Conservation (phyloP, 2,888 invertebrate genomes). For the Troides aeacus region DNA sequence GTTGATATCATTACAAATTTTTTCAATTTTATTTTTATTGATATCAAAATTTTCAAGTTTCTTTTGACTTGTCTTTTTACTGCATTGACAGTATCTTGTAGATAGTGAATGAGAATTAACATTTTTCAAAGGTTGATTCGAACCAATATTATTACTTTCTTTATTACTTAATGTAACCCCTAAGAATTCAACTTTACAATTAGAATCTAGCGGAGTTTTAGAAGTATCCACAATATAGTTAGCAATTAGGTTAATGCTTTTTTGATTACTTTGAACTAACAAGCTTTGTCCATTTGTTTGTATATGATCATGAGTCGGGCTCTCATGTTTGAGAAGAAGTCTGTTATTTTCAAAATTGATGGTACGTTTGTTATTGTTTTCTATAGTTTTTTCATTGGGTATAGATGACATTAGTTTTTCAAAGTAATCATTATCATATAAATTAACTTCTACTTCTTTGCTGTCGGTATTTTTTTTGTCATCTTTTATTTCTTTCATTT, state of each 20-base stretch:
- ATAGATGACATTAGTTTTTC: background rate
- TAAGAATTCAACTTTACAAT: constrained; percentile 60
- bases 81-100: constrained; percentile 1
- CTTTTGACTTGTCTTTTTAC: constrained; percentile 3
- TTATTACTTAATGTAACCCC: constrained; percentile 61
- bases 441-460: constrained; percentile 2
- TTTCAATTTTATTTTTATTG: constrained; percentile 1
- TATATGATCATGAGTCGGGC: constrained; percentile 5
- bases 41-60: constrained; percentile 12
- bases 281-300: constrained; percentile 18
- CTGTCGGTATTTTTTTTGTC: background rate
- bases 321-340: constrained; percentile 24
- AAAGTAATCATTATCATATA: constrained; percentile 2
- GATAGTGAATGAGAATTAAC: constrained; percentile 7
- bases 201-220: constrained; percentile 40
- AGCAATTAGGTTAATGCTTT: background rate
- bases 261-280: constrained; percentile 13
- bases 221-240: constrained; percentile 36
- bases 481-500: background rate
- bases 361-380: constrained; percentile 5
- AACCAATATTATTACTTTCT: constrained; percentile 21
- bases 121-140: constrained; percentile 20
- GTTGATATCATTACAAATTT: background rate
- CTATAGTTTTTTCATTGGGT: background rate
- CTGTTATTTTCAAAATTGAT: constrained; percentile 21